Base-by-base conservation (phyloP, 2,113 vertebrate genomes). In the Sakesphorus luctuosus region DNA sequence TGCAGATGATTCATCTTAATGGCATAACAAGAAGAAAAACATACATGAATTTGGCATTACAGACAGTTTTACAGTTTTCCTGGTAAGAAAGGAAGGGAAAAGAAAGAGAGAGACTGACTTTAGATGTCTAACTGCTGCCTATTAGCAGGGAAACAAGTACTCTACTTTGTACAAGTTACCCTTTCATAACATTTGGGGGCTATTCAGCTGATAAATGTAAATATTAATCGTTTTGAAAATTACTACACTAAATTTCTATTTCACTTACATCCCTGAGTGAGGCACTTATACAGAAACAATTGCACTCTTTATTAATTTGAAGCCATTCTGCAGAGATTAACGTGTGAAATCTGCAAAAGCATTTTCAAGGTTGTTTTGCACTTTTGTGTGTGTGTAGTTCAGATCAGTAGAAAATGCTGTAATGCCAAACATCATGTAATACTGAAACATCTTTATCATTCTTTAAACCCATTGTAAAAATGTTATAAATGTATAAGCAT, bases 241-340 rank as follows among this genome's bases (percentile, higher is more conserved):
- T 92, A 47, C 59, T 49, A 13, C 8, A 47, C 25, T 59, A 76
- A 82, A 85, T 72, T 90, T 90, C 75, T 91, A 35, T 83, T 95
- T 90, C 93, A 80, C 74, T 94, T 84, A 26, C 21, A 88, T 66
- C 74, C 71, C 59, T 77, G 84, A 81, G 53, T 2, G 23, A 69
- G 80, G 75, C 79, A 92, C 87, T 97, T 94, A 73, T 25, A 91
- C 36, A 94, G 96, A 97, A 97, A 97, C 63, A 97, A 95, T 62
- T 95, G 83, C 93, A 93, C 67, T 95, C 87, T 84, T 95, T 82
- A 91, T 97, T 98, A 96, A 97, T 96, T 87, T 91, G 92, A 97
- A 97, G 81, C 69, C 38, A 40, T 90, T 97, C 87, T 95, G 83
- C 89, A 93, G 83, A 62, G 94, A 97, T 96, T 80, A 98, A 95